These are phyloP conservation scores for Mastomys coucha DNA, from an alignment of 2,113 vertebrate genomes.

Conservation along the genomic window DNA sequence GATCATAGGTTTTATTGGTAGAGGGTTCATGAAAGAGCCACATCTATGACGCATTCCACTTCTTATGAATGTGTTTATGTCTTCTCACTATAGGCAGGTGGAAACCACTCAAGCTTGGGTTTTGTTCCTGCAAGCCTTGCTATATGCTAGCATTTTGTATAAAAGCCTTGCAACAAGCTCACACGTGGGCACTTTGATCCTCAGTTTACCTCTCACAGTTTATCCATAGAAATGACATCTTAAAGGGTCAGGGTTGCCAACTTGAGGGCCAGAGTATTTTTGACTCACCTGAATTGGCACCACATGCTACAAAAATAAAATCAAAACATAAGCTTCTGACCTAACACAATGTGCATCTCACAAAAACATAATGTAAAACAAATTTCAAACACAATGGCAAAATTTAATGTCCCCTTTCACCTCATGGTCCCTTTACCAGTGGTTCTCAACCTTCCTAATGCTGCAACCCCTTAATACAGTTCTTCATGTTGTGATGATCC, in stretches of 20 bases:
- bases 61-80: background rate
- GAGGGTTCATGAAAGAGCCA: background rate
- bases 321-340: background rate
- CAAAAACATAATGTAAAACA: background rate
- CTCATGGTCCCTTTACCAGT: background rate
- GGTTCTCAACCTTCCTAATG: no score
- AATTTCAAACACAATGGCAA: background rate
- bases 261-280: background rate
- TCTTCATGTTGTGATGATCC: background rate
- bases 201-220: background rate
- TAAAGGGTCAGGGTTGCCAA: background rate
- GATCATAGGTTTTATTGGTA: background rate
- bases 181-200: background rate
- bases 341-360: background rate
- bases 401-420: no score
- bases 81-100: background rate
- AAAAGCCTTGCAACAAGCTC: background rate
- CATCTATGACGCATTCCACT: background rate
- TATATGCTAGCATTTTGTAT: background rate
- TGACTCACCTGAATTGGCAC: background rate
- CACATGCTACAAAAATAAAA: background rate
- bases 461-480: no score
- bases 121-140: background rate
- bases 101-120: background rate
- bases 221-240: background rate